Evolutionary conservation across 2,797 vertebrate species (phyloP).

Genomic region (Ctenosaura bakeri): DNA sequence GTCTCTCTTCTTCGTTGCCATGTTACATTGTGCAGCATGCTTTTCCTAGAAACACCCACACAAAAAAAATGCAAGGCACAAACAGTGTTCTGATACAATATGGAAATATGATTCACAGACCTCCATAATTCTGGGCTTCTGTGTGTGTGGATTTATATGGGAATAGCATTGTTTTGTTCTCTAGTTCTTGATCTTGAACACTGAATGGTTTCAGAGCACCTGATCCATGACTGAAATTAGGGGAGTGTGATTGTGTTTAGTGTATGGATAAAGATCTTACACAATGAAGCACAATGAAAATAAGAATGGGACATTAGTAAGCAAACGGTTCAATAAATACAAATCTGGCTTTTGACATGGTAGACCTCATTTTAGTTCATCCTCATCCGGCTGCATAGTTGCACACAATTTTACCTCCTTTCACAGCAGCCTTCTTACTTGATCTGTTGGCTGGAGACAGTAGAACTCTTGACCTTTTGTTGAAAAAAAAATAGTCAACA

Average conservation of each 20-base stretch:
- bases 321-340: background rate
- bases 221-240: background rate
- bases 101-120: background rate
- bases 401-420: background rate
- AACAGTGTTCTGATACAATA: background rate
- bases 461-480: background rate
- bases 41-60: background rate
- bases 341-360: background rate
- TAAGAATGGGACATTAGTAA: background rate
- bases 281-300: background rate
- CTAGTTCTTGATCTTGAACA: background rate
- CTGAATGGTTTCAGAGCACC: background rate
- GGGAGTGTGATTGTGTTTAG: background rate
- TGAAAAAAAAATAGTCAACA: background rate
- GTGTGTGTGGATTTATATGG: too few relatives aligned
- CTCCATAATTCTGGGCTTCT: background rate
- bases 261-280: background rate
- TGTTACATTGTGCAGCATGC: background rate
- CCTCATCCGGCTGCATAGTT: background rate
- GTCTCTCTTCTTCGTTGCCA: background rate
- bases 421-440: background rate
- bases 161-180: background rate
- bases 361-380: background rate
- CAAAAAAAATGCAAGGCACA: background rate
- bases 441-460: background rate